Conservation (phyloP, 2,797 vertebrate species). For the Siniperca obscura region DNA sequence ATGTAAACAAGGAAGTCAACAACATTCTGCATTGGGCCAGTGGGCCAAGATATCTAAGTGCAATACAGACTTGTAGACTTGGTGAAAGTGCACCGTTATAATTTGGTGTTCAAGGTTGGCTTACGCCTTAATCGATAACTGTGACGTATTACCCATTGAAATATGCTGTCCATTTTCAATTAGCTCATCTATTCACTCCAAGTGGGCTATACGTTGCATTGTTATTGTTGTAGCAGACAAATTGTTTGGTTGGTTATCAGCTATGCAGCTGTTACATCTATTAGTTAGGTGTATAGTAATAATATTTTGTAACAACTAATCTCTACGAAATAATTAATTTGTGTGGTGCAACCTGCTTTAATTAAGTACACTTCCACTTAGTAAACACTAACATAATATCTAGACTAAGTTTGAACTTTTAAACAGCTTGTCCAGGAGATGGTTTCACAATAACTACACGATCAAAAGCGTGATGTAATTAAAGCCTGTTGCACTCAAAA, state of each 20-base stretch:
- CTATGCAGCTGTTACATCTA: too few relatives aligned
- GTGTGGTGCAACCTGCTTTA: too few relatives aligned
- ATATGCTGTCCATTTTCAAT: background rate
- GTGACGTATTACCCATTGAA: background rate
- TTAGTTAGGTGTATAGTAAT: too few relatives aligned
- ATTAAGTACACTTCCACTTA: background rate
- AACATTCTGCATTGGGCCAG: background rate
- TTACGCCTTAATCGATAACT: background rate
- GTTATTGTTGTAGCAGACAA: background rate
- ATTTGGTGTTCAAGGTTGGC: background rate
- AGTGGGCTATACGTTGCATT: background rate
- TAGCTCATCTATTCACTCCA: background rate
- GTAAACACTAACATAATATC: background rate
- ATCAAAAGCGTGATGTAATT: conserved; percentile 17
- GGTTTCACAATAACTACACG: background rate
- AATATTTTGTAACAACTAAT: too few relatives aligned
- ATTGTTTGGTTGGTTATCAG: background rate
- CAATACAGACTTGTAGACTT: background rate
- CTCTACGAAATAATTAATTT: too few relatives aligned
- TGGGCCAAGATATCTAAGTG: background rate
- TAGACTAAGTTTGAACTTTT: background rate
- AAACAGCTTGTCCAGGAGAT: background rate
- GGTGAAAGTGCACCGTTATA: background rate
- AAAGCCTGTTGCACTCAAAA: conserved; percentile 20
- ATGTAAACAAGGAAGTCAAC: conserved; percentile 11